Conservation (phyloP, 1,140 invertebrate species). For the Micrasema longulum region DNA sequence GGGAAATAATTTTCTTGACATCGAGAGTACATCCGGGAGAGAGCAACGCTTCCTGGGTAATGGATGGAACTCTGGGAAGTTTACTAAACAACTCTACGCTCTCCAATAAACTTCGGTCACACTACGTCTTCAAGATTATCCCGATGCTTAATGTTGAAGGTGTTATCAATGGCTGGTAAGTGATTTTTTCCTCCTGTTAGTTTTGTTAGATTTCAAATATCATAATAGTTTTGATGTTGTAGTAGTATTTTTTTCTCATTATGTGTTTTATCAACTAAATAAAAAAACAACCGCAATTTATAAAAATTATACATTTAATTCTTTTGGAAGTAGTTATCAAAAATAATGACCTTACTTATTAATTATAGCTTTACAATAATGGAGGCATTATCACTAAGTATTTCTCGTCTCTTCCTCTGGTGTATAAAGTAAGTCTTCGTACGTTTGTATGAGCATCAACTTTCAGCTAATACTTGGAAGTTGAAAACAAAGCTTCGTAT, state of each 20-base stretch:
- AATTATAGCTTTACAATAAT: conserved; percentile 47
- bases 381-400: conserved; percentile 30
- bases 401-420: conserved; percentile 24
- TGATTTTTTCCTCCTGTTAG: no score
- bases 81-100: conserved; percentile 72
- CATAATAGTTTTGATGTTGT: background rate
- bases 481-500: conserved; percentile 46
- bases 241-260: background rate
- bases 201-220: no score
- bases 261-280: background rate
- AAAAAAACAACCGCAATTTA: conserved; percentile 13
- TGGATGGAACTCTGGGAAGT: conserved; percentile 83
- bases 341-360: conserved; percentile 38
- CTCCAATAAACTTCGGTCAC: conserved; percentile 73
- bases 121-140: conserved; percentile 88
- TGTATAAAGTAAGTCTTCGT: conserved; percentile 35
- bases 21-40: conserved; percentile 91
- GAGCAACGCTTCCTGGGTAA: conserved; percentile 90
- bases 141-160: conserved; percentile 92
- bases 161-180: conserved; percentile 89
- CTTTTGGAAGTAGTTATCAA: conserved; percentile 43
- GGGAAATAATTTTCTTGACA: conserved; percentile 81
- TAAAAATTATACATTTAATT: conserved; percentile 48
- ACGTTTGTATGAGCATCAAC: conserved; percentile 22
- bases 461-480: conserved; percentile 29